Conservation (phyloP, 2,113 vertebrate species). For the Colaptes auratus region DNA sequence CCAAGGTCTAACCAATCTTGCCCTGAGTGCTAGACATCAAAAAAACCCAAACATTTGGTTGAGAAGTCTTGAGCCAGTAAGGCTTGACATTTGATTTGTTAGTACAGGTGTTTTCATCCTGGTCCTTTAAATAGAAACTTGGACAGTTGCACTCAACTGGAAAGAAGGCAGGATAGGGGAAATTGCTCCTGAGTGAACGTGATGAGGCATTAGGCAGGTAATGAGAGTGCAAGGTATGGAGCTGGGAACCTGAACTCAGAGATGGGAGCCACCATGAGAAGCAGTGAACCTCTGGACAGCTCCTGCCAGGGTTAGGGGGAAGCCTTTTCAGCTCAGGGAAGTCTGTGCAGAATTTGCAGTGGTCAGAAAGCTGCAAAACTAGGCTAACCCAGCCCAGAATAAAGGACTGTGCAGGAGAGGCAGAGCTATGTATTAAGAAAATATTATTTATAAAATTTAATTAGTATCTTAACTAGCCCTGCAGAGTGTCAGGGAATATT, state of each 20-base stretch:
- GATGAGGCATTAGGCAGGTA: not conserved
- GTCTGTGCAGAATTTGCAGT: not conserved
- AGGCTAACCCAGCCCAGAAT: not conserved
- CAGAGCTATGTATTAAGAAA: not conserved
- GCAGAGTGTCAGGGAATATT: not conserved
- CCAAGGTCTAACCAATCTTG: not conserved
- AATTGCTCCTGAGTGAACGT: accelerated
- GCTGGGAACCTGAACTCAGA: not conserved
- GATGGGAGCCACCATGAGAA: not conserved
- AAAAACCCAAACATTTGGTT: not conserved
- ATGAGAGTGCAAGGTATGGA: not conserved
- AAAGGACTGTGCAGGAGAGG: not conserved
- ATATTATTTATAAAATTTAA: not conserved
- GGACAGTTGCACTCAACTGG: not conserved
- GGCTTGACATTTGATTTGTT: not conserved
- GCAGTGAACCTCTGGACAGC: not conserved
- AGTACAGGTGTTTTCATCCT: not conserved
- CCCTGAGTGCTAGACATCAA: not conserved
- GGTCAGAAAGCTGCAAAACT: not conserved
- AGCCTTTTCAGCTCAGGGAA: not conserved
- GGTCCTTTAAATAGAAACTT: not conserved
- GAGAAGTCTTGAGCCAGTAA: not conserved
- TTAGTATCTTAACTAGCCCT: not conserved
- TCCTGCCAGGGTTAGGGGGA: not conserved
- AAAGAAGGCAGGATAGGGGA: not conserved